Evolutionary conservation across 2,113 vertebrate species (phyloP).

Genomic region (Megaceryle maxima): DNA sequence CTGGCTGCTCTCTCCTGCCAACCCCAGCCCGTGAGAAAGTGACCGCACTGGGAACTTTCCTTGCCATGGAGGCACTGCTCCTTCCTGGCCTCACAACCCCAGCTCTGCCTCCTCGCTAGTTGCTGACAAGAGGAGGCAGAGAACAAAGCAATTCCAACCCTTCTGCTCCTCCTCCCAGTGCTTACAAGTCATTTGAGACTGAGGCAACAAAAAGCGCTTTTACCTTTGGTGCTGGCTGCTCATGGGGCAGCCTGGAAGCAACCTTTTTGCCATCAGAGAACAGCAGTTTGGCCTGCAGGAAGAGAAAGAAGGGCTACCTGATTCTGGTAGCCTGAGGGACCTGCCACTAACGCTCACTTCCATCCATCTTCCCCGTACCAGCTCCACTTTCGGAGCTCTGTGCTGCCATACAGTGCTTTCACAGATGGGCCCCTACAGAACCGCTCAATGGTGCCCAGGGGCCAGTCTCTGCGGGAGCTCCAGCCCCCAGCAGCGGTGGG

Average conservation of each 20-base stretch:
- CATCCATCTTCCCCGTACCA: rapidly evolving
- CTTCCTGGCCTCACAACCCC: not conserved
- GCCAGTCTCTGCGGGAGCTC: not conserved
- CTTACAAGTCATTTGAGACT: not conserved
- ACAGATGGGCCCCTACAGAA: not conserved
- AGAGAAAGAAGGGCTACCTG: not conserved
- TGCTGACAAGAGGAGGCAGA: not conserved
- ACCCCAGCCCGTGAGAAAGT: not conserved
- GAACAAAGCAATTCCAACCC: not conserved
- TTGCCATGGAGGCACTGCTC: not conserved
- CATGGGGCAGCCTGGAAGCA: slow-evolving; percentile 72
- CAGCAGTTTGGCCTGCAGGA: slow-evolving; percentile 87
- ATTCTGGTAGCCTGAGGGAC: too few relatives aligned
- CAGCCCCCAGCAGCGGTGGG: not conserved
- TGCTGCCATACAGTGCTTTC: not conserved
- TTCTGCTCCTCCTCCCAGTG: not conserved
- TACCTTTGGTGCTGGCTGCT: slow-evolving; percentile 84
- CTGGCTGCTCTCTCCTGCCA: rapidly evolving
- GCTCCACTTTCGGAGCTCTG: not conserved
- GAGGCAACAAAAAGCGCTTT: not conserved
- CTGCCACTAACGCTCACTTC: not conserved
- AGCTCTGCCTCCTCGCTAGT: not conserved
- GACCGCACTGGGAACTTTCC: rapidly evolving
- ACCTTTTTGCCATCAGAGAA: slow-evolving; percentile 87
- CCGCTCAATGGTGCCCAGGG: rapidly evolving